Evolutionary conservation across 2,888 invertebrate genomes (phyloP).

Genomic region (Byasa hedistus): DNA sequence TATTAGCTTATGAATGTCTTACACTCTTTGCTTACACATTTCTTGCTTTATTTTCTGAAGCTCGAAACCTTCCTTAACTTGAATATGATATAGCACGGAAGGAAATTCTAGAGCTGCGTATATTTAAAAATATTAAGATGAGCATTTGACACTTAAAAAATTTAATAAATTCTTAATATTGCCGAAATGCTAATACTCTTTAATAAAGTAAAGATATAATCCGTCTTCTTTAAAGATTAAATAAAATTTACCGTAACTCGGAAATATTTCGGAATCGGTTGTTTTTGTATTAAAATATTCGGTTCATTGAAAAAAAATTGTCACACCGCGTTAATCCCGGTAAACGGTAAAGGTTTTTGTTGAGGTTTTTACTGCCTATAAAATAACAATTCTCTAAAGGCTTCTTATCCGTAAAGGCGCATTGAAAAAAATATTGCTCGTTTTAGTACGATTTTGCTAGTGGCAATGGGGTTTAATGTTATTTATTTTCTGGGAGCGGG

Average conservation of each 20-base stretch:
- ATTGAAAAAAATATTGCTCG: constrained; percentile 26
- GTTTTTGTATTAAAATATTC: constrained; percentile 13
- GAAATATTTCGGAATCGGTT: neutral
- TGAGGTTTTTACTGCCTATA: constrained; percentile 26
- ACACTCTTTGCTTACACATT: constrained; percentile 51
- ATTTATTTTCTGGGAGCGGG: constrained; percentile 18
- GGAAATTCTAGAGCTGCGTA: too few relatives aligned
- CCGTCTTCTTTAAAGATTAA: too few relatives aligned
- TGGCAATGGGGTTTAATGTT: constrained; percentile 18
- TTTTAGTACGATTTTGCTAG: constrained; percentile 21
- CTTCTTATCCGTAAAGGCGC: constrained; percentile 19
- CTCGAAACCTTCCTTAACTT: constrained; percentile 28
- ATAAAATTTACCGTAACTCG: neutral
- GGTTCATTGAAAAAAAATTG: constrained; percentile 41
- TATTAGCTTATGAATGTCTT: constrained; percentile 46
- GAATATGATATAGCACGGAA: too few relatives aligned
- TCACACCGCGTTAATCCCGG: constrained; percentile 21
- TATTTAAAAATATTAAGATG: too few relatives aligned
- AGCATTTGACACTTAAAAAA: too few relatives aligned
- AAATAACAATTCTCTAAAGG: constrained; percentile 23
- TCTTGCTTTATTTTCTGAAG: constrained; percentile 43
- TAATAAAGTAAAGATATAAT: too few relatives aligned
- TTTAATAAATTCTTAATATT: too few relatives aligned
- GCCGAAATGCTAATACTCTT: too few relatives aligned
- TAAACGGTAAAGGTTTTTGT: constrained; percentile 22